Evolutionary conservation across 2,113 vertebrate species (phyloP).

Genomic region (Phrynocephalus versicolor): DNA sequence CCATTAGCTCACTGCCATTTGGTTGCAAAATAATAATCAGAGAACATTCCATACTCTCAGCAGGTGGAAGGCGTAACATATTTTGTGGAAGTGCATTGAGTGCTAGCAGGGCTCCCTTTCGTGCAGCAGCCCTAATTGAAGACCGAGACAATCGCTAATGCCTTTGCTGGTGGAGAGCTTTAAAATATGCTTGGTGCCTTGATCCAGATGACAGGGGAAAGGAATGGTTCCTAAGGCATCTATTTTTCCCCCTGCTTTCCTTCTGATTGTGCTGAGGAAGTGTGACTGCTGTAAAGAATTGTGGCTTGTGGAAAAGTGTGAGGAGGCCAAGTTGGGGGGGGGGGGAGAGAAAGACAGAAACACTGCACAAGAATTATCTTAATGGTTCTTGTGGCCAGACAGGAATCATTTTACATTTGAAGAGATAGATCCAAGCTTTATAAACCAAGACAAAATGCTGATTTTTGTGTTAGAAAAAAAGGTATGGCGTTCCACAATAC

Average conservation of each 20-base stretch:
- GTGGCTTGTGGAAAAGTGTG: background rate
- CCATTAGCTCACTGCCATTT: conserved; percentile 12
- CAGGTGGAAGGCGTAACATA: accelerated
- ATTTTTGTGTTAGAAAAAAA: background rate
- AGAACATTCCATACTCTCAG: background rate
- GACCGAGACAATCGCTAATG: conserved; percentile 37
- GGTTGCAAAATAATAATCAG: background rate
- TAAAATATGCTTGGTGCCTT: conserved; percentile 1
- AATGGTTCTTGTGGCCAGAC: conserved; percentile 18
- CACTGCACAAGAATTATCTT: background rate
- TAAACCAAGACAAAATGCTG: conserved; percentile 19
- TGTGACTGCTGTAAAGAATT: background rate
- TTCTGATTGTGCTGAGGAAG: conserved; percentile 8
- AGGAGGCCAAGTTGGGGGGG: background rate
- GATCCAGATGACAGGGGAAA: conserved; percentile 17
- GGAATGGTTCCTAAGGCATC: background rate
- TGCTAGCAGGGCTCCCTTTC: conserved; percentile 13
- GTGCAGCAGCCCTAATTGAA: conserved; percentile 21
- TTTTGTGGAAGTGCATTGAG: conserved; percentile 7
- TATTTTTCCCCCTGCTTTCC: background rate
- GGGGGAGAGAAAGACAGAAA: background rate
- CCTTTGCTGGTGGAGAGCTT: conserved; percentile 3
- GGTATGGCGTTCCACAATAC: conserved; percentile 2
- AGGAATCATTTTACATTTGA: conserved; percentile 39
- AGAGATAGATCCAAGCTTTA: background rate